Percentiles rank a stretch among this genome's conserved stretches.
Conservation (phyloP, 2,113 vertebrate genomes). For the Dromaius novaehollandiae region DNA sequence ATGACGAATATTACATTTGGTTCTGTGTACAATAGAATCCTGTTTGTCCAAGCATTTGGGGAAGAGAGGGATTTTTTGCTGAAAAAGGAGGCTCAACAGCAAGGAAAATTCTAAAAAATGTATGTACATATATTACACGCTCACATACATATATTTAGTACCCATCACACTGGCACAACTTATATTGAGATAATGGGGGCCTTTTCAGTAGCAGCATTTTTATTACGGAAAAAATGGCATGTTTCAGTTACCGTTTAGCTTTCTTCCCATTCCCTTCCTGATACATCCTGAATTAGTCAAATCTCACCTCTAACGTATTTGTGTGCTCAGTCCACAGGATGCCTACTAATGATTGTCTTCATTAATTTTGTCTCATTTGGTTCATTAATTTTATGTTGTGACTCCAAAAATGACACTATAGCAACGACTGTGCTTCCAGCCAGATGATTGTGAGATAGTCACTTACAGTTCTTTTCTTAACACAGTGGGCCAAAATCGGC, state of each 20-base stretch:
- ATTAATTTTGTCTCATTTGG: constrained; percentile 68
- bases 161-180: not conserved
- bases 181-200: not conserved
- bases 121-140: not conserved
- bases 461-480: constrained; percentile 26
- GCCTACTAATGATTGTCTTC: constrained; percentile 62
- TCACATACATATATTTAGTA: not conserved
- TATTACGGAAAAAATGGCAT: not conserved
- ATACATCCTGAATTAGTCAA: constrained; percentile 17
- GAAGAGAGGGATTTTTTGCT: not conserved
- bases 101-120: not conserved
- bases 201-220: not conserved
- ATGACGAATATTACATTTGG: not conserved
- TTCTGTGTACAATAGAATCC: not conserved
- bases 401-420: constrained; percentile 40
- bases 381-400: constrained; percentile 72
- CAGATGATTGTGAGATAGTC: not conserved
- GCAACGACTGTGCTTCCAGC: constrained; percentile 15
- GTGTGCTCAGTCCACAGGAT: constrained; percentile 58
- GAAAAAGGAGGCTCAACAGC: not conserved
- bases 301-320: constrained; percentile 36
- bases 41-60: not conserved
- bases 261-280: not conserved
- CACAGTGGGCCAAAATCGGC: not conserved
- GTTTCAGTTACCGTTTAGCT: not conserved